phyloP scores from a whole-genome alignment of 2,888 invertebrate genomes.

The Dendrolimus pini region DNA sequence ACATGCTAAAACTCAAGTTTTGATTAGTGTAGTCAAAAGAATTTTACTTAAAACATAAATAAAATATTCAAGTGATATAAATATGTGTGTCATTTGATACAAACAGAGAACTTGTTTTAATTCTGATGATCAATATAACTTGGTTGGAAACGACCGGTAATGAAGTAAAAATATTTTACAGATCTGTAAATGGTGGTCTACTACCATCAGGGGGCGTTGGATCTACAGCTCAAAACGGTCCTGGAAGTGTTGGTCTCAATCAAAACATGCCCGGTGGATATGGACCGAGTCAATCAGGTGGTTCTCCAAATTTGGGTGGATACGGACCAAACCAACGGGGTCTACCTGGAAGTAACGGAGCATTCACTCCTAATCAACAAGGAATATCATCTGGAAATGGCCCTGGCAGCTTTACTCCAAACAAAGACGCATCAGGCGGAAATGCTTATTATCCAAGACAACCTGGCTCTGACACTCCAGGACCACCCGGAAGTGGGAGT shows the following conservation, averaged over 20 bases:
- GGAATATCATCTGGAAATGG: background rate
- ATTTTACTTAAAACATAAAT: too few species aligned
- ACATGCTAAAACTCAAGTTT: too few species aligned
- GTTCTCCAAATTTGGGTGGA: constrained; percentile 10
- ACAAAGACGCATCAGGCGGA: background rate
- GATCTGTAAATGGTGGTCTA: constrained; percentile 11
- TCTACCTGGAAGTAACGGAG: constrained; percentile 4
- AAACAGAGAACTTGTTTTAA: too few species aligned
- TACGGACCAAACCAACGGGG: constrained; percentile 9
- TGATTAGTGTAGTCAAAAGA: too few species aligned
- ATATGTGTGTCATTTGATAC: too few species aligned
- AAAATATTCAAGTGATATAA: too few species aligned
- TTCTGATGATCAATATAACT: too few species aligned
- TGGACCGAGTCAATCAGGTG: constrained; percentile 10
- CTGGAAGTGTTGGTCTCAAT: background rate
- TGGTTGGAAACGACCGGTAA: too few species aligned
- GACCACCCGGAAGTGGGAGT: background rate
- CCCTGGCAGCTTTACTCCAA: background rate
- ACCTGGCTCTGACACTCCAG: background rate
- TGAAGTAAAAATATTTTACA: constrained; percentile 11
- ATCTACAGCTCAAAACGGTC: constrained; percentile 3
- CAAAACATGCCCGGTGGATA: constrained; percentile 8
- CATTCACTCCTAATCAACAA: background rate
- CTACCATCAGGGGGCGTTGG: constrained; percentile 12
- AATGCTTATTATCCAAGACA: background rate